Evolutionary conservation across 2,797 vertebrate genomes (phyloP), one percentile per base, ranked within the genome.

Genomic region (Sphaeramia orbicularis): DNA sequence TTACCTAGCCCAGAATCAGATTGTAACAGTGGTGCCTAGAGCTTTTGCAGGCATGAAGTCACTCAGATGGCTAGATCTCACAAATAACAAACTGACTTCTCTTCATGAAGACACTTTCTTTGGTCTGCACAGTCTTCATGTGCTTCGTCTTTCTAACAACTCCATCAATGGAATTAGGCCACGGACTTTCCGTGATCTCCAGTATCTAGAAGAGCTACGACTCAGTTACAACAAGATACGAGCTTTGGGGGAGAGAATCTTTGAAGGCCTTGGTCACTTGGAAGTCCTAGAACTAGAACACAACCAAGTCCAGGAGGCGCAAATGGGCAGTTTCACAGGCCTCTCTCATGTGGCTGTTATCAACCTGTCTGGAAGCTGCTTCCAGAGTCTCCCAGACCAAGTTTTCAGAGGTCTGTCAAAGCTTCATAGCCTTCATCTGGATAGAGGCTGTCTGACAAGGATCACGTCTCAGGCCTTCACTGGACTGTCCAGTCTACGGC

Each of bases 351-450:
- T 97, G 48, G 98, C 97, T 0, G 96, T 99, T 66, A 95, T 99
- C 83, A 97, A 99, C 71, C 89, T 99, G 37, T 96, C 97, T 0
- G 95, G 95, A 0, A 99, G 98, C 79, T 98, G 96, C 78, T 94
- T 99, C 73, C 93, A 78, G 15, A 91, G 50, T 55, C 91, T 99
- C 12, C 95, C 97, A 0, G 96, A 96, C 60, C 93, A 93, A 0
- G 85, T 94, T 30, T 99, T 99, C 84, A 95, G 90, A 74, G 96
- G 96, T 8, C 92, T 97, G 24, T 74, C 91, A 43, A 96, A 92
- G 70, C 87, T 99, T 56, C 97, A 99, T 86, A 99, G 97, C 76
- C 95, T 99, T 37, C 98, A 99, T 81, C 88, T 99, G 77, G 97
- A 98, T 77, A 92, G 88, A 90, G 94, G 96, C 58, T 98, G 97